phyloP scores from a whole-genome alignment of 2,888 invertebrate species.

The Argyra leucocephala region DNA sequence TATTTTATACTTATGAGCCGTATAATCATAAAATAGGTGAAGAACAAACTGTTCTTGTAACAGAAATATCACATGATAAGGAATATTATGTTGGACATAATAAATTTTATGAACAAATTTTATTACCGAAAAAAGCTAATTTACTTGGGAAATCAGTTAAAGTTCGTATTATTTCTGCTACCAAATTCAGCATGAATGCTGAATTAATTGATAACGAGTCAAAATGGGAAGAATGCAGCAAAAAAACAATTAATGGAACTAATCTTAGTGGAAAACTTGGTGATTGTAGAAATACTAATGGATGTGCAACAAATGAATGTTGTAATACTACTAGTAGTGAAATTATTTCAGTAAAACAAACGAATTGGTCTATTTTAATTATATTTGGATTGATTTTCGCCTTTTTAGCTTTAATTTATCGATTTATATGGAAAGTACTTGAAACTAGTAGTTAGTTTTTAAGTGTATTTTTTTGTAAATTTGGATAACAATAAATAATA shows the following conservation, averaged over 20 bases:
- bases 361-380: background rate
- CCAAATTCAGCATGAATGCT: constrained; percentile 71
- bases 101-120: constrained; percentile 85
- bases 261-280: background rate
- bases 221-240: constrained; percentile 44
- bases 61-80: constrained; percentile 86
- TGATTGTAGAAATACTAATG: background rate
- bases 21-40: constrained; percentile 57
- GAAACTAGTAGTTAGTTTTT: background rate
- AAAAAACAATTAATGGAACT: background rate
- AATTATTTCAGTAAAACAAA: too few species aligned
- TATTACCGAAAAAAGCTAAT: constrained; percentile 67
- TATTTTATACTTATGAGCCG: constrained; percentile 83
- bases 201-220: constrained; percentile 53
- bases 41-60: constrained; percentile 69
- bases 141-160: constrained; percentile 74
- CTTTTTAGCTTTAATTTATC: constrained; percentile 9
- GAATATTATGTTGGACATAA: constrained; percentile 90
- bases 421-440: background rate
- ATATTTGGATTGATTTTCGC: background rate
- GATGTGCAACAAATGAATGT: background rate
- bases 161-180: constrained; percentile 60
- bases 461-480: too few species aligned
- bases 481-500: too few species aligned
- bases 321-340: background rate